Evolutionary conservation across 2,797 vertebrate species (phyloP).

Genomic region (Cetoscarus ocellatus): DNA sequence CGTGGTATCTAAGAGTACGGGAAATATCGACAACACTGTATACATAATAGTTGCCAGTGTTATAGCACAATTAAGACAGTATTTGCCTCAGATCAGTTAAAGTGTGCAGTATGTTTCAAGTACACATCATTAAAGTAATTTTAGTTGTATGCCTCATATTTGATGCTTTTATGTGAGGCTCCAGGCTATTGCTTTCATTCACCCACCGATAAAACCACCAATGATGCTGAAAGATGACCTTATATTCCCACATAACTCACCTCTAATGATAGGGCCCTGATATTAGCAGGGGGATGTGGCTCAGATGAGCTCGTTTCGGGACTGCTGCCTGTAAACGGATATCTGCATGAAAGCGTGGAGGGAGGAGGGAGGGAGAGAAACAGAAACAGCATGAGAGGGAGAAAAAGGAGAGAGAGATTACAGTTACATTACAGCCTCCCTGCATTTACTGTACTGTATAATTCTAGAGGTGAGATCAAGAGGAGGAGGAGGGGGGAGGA

Average conservation of each 20-base stretch:
- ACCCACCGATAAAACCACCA: no score
- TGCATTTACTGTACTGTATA: constrained; percentile 58
- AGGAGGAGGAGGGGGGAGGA: constrained; percentile 26
- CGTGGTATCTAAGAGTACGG: no score
- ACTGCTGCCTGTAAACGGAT: constrained; percentile 59
- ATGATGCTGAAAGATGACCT: not conserved
- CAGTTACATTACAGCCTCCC: constrained; percentile 50
- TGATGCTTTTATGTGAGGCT: no score
- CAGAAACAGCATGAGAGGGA: constrained; percentile 30
- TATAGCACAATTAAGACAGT: no score
- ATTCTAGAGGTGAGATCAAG: constrained; percentile 58
- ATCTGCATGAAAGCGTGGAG: constrained; percentile 28
- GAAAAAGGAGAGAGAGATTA: constrained; percentile 45
- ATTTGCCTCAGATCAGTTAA: no score
- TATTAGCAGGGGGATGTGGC: constrained; percentile 4
- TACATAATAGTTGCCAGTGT: no score
- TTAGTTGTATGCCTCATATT: no score
- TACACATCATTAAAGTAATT: no score
- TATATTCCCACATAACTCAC: constrained; percentile 19
- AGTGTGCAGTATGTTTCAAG: no score
- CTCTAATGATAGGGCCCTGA: constrained; percentile 9
- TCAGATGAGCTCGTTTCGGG: constrained; percentile 39
- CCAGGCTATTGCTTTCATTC: no score
- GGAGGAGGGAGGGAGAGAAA: not conserved
- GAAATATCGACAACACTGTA: no score